phyloP scores from a whole-genome alignment of 2,797 vertebrate genomes.

The Pteronotus mesoamericanus region DNA sequence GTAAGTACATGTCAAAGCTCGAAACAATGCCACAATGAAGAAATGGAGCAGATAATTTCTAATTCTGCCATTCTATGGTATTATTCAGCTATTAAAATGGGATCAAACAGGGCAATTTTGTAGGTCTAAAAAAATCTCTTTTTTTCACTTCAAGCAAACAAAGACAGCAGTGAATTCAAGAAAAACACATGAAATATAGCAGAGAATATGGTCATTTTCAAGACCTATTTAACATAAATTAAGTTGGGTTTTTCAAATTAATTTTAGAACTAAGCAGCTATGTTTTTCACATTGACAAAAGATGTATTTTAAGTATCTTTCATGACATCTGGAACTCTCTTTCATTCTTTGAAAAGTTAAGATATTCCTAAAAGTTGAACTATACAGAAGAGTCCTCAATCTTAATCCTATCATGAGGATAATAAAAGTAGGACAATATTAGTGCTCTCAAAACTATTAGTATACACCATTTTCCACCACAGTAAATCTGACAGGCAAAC shows the following conservation, averaged over 20 bases:
- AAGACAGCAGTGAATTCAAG: not conserved
- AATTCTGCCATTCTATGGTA: not conserved
- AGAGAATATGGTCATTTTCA: not conserved
- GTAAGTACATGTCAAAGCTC: not conserved
- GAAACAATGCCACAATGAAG: not conserved
- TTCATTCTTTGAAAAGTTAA: slow-evolving; percentile 26
- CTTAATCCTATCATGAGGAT: not conserved
- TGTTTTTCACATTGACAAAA: slow-evolving; percentile 26
- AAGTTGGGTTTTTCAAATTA: not conserved
- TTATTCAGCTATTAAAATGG: not conserved
- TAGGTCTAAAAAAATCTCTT: not conserved
- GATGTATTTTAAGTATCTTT: not conserved
- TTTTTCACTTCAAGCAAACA: slow-evolving; percentile 21
- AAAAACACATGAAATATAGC: not conserved
- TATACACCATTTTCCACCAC: slow-evolving; percentile 34
- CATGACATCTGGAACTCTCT: not conserved
- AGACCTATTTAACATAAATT: slow-evolving; percentile 19
- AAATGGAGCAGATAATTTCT: not conserved
- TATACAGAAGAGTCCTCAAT: not conserved
- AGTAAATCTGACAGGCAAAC: slow-evolving; percentile 36
- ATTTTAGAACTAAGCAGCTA: slow-evolving; percentile 10
- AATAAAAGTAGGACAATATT: not conserved
- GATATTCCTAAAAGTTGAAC: slow-evolving; percentile 1
- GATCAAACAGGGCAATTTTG: not conserved
- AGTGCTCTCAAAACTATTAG: not conserved